Percentiles rank a stretch among this genome's conserved stretches.
These are phyloP conservation scores for Astatotilapia flaviijosephi DNA, from an alignment of 2,113 vertebrate species.

Conservation along the genomic window DNA sequence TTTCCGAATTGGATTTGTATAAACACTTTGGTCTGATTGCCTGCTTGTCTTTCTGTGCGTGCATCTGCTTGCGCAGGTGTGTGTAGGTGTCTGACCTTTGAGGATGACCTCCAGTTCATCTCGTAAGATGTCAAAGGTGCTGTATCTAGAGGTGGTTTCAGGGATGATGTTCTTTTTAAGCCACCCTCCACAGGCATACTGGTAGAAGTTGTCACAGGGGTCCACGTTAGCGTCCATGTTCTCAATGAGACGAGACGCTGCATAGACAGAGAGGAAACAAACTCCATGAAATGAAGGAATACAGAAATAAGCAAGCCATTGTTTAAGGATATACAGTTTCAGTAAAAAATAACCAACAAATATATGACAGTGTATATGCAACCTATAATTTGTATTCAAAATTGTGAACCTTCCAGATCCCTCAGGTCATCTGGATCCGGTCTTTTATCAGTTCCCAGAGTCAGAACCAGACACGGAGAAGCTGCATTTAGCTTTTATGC, in stretches of 20 bases:
- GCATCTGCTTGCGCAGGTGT: not conserved
- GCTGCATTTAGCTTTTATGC: no score
- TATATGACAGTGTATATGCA: not conserved
- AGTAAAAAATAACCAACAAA: not conserved
- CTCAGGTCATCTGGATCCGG: no score
- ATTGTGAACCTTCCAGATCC: not conserved
- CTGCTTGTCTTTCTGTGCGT: not conserved
- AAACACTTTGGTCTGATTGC: not conserved
- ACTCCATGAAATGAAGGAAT: not conserved
- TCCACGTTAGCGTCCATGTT: slow-evolving; percentile 83
- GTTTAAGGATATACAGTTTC: not conserved
- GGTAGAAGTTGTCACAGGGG: slow-evolving; percentile 89
- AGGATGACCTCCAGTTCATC: slow-evolving; percentile 88
- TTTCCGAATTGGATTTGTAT: not conserved
- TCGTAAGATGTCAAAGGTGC: slow-evolving; percentile 91
- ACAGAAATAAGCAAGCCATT: not conserved
- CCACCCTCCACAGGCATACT: slow-evolving; percentile 93
- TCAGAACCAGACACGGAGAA: no score
- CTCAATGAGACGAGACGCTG: slow-evolving; percentile 88
- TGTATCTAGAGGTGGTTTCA: slow-evolving; percentile 88
- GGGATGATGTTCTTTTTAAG: slow-evolving; percentile 90
- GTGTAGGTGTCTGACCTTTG: slow-evolving; percentile 77
- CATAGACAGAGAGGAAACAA: not conserved
- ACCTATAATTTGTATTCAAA: not conserved
- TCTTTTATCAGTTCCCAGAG: no score